Evolutionary conservation across 92 coral and sea anemone species (phyloP), one percentile per base, ranked within the genome.

Genomic region (Ricordea florida): DNA sequence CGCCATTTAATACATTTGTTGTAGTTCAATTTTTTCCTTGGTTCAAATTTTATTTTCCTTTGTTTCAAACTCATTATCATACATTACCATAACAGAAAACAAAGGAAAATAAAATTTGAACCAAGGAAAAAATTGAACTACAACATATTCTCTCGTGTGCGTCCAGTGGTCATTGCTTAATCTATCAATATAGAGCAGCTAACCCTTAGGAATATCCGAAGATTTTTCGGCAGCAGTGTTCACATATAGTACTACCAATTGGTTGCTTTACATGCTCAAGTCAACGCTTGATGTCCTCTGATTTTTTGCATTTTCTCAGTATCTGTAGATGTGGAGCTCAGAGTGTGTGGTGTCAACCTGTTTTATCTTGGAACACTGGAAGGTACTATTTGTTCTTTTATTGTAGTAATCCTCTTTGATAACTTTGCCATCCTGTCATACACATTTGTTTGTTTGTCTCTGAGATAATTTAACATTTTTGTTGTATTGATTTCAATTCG

Each of bases 321-420:
- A 77, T 48, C 61, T 79, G 88, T 89, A 47, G 91, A 96, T 10
- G 45, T 89, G 66, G 96, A 96, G 22, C 34, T 86, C 37, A 75
- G 91, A 27, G 55, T 96, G 31, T 47, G 75, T 53, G 93, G 85
- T 22, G 76, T 92, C 69, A 96, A 96, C 55, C 17, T 89, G 50
- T 96, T 96, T 69, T 89, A 90, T 57, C 93, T 96, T 36, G 99
- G 99, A 45, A 49, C 71, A 28, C 85, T 85, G 55, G 77, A 78
- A 24, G 94, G 94, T 89, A 72, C 68, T 44, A 28, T n/a, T n/a
- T 10, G 30, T 10, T 0, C 3, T n/a, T 26, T 4, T 11, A 22
- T 46, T 0, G 3, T 31, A 1, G 5, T 29, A 10, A 8, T 14
- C 14, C 44, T 9, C 11, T 30, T 18, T 47, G 29, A 1, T 26